Evolutionary conservation across 2,113 vertebrate species (phyloP).

Genomic region (Prionailurus bengalensis): DNA sequence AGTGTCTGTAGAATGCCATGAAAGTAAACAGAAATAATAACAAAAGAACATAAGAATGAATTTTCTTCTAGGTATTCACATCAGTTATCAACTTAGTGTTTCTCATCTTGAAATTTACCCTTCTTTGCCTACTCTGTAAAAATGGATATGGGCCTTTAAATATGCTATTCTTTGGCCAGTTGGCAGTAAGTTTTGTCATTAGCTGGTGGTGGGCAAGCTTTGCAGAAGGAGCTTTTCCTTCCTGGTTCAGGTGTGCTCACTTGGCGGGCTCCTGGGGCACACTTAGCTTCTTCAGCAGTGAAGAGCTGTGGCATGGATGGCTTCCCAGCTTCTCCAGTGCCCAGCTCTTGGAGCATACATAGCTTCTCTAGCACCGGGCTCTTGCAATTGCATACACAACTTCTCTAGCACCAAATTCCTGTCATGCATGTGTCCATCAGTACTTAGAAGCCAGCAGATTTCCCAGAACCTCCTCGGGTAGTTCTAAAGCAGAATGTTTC

Average conservation of each 20-base stretch:
- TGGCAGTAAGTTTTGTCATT: neutral
- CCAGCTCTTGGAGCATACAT: no score
- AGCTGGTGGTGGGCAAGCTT: neutral
- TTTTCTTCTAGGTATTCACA: neutral
- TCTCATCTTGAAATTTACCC: neutral
- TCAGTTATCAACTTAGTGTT: neutral
- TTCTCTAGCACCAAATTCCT: neutral
- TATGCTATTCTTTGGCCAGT: neutral
- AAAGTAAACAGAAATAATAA: constrained; percentile 12
- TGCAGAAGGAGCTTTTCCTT: neutral
- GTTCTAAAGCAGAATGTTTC: neutral
- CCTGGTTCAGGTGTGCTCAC: neutral
- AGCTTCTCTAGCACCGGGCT: neutral
- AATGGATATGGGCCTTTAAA: neutral
- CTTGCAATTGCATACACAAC: fast-evolving
- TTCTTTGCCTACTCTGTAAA: neutral
- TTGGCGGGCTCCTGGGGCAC: neutral
- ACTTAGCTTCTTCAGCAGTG: neutral
- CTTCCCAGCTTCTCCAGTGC: neutral
- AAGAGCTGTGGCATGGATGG: fast-evolving
- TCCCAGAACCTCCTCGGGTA: fast-evolving
- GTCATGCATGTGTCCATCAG: neutral
- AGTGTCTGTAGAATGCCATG: neutral
- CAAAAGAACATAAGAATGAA: neutral
- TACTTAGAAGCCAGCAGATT: neutral